Conservation (phyloP, 2,888 invertebrate genomes). For the Lathronympha strigana region DNA sequence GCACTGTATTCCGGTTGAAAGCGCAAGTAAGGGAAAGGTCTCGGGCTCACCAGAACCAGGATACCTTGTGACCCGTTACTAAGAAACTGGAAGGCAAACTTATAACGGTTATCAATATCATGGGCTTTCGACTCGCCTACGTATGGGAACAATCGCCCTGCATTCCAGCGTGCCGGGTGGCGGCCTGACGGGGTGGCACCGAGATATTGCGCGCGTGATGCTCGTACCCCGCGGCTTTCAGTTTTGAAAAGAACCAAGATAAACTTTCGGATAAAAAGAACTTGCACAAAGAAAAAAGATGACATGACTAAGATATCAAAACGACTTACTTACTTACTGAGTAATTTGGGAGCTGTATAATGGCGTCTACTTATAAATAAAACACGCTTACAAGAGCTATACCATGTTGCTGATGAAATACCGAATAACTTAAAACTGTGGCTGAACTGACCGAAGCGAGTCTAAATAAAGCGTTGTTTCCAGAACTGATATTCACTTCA, state of each 20-base stretch:
- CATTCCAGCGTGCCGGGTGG: conserved; percentile 10
- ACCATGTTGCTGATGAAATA: too few species aligned
- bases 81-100: background rate
- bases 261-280: background rate
- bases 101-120: background rate
- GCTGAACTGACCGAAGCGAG: too few species aligned
- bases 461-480: conserved; percentile 17
- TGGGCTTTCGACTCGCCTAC: background rate
- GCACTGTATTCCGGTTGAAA: background rate
- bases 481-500: background rate
- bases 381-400: too few species aligned
- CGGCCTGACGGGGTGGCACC: background rate
- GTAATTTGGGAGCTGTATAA: too few species aligned
- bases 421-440: too few species aligned
- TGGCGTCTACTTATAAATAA: too few species aligned
- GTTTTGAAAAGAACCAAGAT: background rate
- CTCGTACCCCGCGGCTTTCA: background rate
- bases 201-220: conserved; percentile 13
- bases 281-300: too few species aligned
- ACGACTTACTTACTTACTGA: too few species aligned
- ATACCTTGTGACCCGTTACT: background rate
- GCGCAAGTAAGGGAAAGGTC: background rate
- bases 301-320: too few species aligned
- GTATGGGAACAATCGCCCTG: background rate
- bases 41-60: background rate